Evolutionary conservation across 1,140 invertebrate genomes (phyloP).

Genomic region (Bombus polaris): DNA sequence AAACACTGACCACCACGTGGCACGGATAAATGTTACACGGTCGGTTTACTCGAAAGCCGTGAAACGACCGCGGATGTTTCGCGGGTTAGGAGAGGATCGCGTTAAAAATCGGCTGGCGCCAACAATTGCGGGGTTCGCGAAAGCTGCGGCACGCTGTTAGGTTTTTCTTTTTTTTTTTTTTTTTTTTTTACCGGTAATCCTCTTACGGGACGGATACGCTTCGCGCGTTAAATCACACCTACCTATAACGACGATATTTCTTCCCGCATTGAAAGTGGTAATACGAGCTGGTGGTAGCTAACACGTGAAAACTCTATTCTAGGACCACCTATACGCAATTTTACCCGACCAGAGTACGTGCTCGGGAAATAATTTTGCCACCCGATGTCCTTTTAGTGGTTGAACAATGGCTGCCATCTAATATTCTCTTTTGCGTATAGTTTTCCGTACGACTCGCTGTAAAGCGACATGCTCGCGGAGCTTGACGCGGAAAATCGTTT

Average conservation of each 20-base stretch:
- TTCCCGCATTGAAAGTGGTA: conserved; percentile 51
- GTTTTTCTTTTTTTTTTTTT: not conserved
- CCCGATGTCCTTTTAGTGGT: not conserved
- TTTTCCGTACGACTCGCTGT: no score
- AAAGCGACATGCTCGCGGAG: no score
- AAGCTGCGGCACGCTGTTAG: conserved; percentile 8
- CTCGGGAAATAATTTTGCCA: not conserved
- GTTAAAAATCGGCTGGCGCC: conserved; percentile 44
- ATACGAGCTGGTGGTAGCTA: conserved; percentile 43
- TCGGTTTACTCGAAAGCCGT: conserved; percentile 27
- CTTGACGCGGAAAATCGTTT: not conserved
- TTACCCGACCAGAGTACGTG: not conserved
- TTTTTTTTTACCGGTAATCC: conserved; percentile 52
- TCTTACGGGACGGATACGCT: conserved; percentile 47
- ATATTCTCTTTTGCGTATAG: not conserved
- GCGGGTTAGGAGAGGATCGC: conserved; percentile 15
- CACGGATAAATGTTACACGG: not conserved
- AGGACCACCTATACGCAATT: not conserved
- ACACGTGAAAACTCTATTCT: conserved; percentile 46
- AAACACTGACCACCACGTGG: not conserved
- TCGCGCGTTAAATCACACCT: conserved; percentile 58
- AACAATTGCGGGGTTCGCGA: conserved; percentile 38
- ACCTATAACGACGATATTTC: conserved; percentile 60
- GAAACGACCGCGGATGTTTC: conserved; percentile 18
- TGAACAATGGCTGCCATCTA: conserved; percentile 4